Percentiles rank a stretch among this genome's conserved stretches.
Conservation (phyloP, 2,797 vertebrate species). For the Peromyscus aztecus region DNA sequence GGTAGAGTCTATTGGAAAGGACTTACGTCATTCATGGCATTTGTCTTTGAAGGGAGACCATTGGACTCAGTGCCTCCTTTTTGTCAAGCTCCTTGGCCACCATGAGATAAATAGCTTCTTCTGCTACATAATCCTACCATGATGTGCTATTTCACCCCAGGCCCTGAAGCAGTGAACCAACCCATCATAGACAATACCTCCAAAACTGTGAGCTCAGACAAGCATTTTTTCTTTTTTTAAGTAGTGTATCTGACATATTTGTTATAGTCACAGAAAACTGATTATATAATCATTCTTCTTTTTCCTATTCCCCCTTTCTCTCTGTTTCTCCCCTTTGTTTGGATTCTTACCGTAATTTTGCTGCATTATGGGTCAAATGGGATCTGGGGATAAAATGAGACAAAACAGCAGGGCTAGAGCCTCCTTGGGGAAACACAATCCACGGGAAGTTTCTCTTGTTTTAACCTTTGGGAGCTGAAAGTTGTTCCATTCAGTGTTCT, state of each 20-base stretch:
- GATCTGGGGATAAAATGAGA: slow-evolving; percentile 1
- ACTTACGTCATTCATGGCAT: not conserved
- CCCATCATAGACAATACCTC: not conserved
- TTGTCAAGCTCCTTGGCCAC: not conserved
- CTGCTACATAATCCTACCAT: not conserved
- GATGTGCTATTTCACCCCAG: not conserved
- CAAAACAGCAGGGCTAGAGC: not conserved
- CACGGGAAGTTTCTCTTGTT: slow-evolving; percentile 48
- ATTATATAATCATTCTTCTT: not conserved
- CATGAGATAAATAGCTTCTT: not conserved
- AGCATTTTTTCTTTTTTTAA: not conserved
- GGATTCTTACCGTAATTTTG: not conserved
- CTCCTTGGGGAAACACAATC: not conserved
- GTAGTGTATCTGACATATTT: not conserved
- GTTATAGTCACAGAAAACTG: not conserved
- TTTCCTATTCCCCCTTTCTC: not conserved
- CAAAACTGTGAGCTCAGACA: not conserved
- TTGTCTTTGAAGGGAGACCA: not conserved
- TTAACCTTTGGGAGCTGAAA: slow-evolving; percentile 32
- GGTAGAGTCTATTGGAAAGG: not conserved
- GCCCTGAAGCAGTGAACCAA: not conserved
- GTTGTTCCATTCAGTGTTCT: slow-evolving; percentile 27
- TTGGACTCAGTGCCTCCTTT: not conserved
- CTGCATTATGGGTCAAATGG: not conserved
- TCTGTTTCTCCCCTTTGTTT: not conserved